Evolutionary conservation across 2,113 vertebrate species (phyloP).

Genomic region (Hemicordylus capensis): DNA sequence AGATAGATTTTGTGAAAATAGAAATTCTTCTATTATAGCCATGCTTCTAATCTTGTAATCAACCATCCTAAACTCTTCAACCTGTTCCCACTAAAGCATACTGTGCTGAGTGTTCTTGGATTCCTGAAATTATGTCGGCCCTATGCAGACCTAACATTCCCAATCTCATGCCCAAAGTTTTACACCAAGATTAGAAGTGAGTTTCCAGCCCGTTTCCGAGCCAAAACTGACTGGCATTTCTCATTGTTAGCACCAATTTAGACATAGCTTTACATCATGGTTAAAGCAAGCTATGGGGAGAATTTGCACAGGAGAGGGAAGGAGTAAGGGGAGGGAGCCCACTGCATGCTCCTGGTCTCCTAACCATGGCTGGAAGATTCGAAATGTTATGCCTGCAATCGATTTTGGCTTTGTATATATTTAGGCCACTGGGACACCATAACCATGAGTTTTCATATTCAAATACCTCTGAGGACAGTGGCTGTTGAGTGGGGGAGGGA

Average conservation of each 20-base stretch:
- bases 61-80: conserved; percentile 18
- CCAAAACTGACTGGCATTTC: not conserved
- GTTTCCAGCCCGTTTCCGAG: not conserved
- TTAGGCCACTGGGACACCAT: not conserved
- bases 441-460: not conserved
- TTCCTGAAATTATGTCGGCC: conserved; percentile 8
- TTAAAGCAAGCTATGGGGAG: not conserved
- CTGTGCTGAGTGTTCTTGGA: conserved; percentile 20
- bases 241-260: not conserved
- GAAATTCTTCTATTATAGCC: conserved; percentile 19
- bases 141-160: not conserved
- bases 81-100: not conserved
- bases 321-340: not conserved
- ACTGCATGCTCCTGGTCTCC: not conserved
- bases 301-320: not conserved
- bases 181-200: not conserved
- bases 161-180: not conserved
- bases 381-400: not conserved
- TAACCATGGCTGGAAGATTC: not conserved
- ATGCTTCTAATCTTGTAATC: conserved; percentile 15
- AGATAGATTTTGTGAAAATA: not conserved
- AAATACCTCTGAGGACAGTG: not conserved
- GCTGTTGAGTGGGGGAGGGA: not conserved
- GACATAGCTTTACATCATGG: not conserved
- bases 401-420: not conserved